These are phyloP conservation scores for Philhelius pedissequus DNA, from an alignment of 2,888 invertebrate genomes.

Conservation along the genomic window DNA sequence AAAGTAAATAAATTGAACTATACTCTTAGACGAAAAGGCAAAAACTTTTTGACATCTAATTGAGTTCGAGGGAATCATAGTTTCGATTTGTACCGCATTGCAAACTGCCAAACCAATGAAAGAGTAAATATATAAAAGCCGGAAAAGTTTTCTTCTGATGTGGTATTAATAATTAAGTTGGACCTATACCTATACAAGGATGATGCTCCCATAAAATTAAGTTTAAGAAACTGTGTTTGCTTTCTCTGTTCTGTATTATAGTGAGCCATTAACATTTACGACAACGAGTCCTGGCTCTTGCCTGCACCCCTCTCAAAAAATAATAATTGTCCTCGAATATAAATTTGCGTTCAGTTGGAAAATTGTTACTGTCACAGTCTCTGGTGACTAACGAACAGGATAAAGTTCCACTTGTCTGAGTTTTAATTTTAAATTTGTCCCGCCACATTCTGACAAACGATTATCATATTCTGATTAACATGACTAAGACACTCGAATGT, in stretches of 20 bases:
- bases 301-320: neutral
- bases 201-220: conserved; percentile 32
- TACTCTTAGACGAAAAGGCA: conserved; percentile 20
- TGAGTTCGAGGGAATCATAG: conserved; percentile 60
- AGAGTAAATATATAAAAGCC: conserved; percentile 63
- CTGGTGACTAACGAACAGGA: conserved; percentile 68
- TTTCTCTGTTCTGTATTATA: conserved; percentile 1
- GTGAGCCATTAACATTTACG: conserved; percentile 65
- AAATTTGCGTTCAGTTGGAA: conserved; percentile 57
- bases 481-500: conserved; percentile 71
- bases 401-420: conserved; percentile 68
- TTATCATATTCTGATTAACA: conserved; percentile 79
- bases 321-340: conserved; percentile 10
- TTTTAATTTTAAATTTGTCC: conserved; percentile 68
- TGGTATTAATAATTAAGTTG: conserved; percentile 64
- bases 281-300: conserved; percentile 6
- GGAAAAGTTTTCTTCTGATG: conserved; percentile 62
- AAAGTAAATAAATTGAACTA: conserved; percentile 58
- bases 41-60: conserved; percentile 67
- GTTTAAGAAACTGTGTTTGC: conserved; percentile 38
- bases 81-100: conserved; percentile 60
- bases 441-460: conserved; percentile 75
- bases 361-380: conserved; percentile 67
- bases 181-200: conserved; percentile 7
- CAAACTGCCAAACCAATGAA: conserved; percentile 57